Percentiles rank a stretch among this genome's conserved stretches.
Conservation (phyloP, 2,113 vertebrate species). For the Tachysurus vachellii region DNA sequence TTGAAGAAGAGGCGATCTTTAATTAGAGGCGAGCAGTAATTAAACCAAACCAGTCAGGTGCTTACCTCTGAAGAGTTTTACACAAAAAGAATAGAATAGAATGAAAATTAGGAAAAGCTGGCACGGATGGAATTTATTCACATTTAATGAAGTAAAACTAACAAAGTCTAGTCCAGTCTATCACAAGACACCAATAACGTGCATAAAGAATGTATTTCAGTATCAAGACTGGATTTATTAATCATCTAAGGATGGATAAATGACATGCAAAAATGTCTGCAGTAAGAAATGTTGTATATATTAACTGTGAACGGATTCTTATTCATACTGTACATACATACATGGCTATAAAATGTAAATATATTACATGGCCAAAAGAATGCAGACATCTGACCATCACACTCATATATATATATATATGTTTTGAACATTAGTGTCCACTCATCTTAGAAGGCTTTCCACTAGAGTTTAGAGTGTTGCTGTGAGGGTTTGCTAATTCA, state of each 20-base stretch:
- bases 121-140: neutral
- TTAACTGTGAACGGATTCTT: neutral
- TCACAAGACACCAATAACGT: neutral
- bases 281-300: neutral
- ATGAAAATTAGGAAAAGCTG: no score
- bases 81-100: neutral
- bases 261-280: neutral
- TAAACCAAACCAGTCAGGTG: constrained; percentile 17
- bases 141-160: neutral
- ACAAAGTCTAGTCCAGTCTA: neutral
- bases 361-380: neutral
- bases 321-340: neutral
- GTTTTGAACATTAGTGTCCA: neutral
- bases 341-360: neutral
- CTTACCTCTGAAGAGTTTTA: neutral
- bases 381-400: neutral
- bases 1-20: neutral
- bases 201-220: neutral
- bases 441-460: neutral
- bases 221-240: neutral
- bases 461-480: neutral
- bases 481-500: neutral
- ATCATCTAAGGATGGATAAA: neutral
- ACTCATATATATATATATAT: no score
- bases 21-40: constrained; percentile 12